Base-by-base conservation (phyloP, 23 tunicate species). In the Halocynthia roretzi region DNA sequence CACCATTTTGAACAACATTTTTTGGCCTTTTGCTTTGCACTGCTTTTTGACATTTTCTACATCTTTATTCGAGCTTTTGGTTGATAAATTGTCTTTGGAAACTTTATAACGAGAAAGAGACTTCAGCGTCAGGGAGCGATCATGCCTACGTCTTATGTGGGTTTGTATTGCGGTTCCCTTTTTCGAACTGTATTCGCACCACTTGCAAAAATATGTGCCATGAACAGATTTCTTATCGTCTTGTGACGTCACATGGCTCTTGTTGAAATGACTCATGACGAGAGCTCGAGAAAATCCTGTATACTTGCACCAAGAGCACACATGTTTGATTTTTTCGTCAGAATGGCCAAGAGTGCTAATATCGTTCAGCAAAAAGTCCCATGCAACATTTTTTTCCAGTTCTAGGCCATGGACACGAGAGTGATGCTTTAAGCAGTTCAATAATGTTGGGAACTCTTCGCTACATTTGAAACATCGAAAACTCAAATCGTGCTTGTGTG, bases 291-390 rank as follows among this genome's bases (percentile, higher is more conserved):
- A 65, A 65, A 65, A 65, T 40, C 5, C 70, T 65, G 22, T 65
- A 65, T 5, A 65, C 31, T 48, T 48, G 31, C 70, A 65, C 70
- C 70, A 65, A 15, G 70, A 40, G 31, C 70, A 65, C 70, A 65
- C 5, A 15, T 20, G 31, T 15, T 65, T 65, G 22, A 8, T 11
- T 65, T 48, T 1, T 5, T 48, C 31, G 1, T 65, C 10, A 9
- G 70, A 15, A 11, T 31, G 44, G 4, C 44, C 4, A 31, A 65
- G 22, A 9, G 9, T 65, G 22, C 10, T 6, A 6, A 65, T 15
- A 65, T 65, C 70, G 31, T 65, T 65, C 70, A 65, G 70, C 22
- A 65, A 48, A 40, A 65, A 20, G 31, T 65, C 31, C 22, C 31
- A 65, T 10, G 70, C 70, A 11, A 48, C 19, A 20, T 40, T 40